phyloP scores from a whole-genome alignment of 2,888 invertebrate species.

The Hipparchia sbordonii region DNA sequence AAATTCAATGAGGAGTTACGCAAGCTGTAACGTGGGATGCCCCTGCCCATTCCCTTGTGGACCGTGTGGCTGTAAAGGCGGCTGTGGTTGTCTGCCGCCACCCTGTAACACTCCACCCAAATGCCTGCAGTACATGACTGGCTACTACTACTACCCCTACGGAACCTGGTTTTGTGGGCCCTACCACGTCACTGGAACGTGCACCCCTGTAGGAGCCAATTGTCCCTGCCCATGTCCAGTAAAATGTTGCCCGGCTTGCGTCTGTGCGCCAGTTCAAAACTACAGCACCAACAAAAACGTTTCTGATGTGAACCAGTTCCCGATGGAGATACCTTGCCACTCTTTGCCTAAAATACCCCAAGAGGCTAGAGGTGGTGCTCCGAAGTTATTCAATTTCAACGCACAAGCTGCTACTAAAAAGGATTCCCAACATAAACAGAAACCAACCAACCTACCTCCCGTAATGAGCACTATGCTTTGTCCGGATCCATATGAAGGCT shows the following conservation, averaged over 20 bases:
- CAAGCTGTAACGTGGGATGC: slow-evolving; percentile 43
- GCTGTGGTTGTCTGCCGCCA: slow-evolving; percentile 60
- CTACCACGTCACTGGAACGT: slow-evolving; percentile 62
- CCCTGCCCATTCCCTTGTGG: slow-evolving; percentile 53
- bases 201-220: slow-evolving; percentile 49
- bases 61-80: slow-evolving; percentile 50
- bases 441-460: slow-evolving; percentile 12
- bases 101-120: slow-evolving; percentile 62
- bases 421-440: slow-evolving; percentile 15
- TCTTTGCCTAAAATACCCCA: slow-evolving; percentile 6
- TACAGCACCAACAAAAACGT: not conserved
- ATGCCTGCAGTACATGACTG: slow-evolving; percentile 69
- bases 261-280: slow-evolving; percentile 25
- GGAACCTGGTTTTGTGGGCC: slow-evolving; percentile 73
- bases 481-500: not conserved
- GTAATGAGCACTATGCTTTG: slow-evolving; percentile 15
- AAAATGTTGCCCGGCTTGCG: slow-evolving; percentile 34
- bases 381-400: slow-evolving; percentile 54
- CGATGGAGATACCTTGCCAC: slow-evolving; percentile 26
- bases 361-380: slow-evolving; percentile 41
- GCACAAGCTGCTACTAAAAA: slow-evolving; percentile 23
- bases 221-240: slow-evolving; percentile 45
- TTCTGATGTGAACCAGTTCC: slow-evolving; percentile 7
- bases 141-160: slow-evolving; percentile 72
- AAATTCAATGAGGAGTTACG: slow-evolving; percentile 43